Evolutionary conservation across 2,113 vertebrate genomes (phyloP), one percentile per base, ranked within the genome.

Genomic region (Gavia stellata): DNA sequence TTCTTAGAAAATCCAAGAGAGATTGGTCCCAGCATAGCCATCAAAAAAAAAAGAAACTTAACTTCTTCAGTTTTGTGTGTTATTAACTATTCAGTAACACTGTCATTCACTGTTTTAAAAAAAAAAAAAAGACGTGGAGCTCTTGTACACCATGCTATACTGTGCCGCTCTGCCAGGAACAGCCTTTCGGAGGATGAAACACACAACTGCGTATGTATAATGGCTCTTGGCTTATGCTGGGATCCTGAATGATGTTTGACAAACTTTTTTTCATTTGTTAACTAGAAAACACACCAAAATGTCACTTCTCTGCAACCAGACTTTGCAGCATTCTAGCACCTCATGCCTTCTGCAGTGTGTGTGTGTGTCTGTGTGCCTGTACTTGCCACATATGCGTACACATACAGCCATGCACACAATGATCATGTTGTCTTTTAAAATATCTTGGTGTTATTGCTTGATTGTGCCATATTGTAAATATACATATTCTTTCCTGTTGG

Each of bases 321-420:
- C 17, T 88, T 78, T 28, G 19, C 31, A 62, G 38, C 65, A 36
- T 36, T 45, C 45, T 79, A 25, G 23, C 20, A 45, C 17, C 19
- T 82, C 29, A 9, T 62, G 38, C 20, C 28, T 68, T 72, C 65
- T 52, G 34, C 34, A 18, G 14, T 12, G 12, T 14, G 36, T n/a
- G 3, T 23, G 38, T 38, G 14, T 18, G 19, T 29, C 6, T 42
- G 38, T 24, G 11, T 33, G 29, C 12, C 31, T 44, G 19, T 61
- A 26, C 12, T 53, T 58, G 47, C 25, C 19, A 2, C 28, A 25
- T 18, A 18, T 24, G 7, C 20, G 2, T 26, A 29, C 12, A 34
- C 0, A 1, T 40, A 24, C 42, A 79, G 24, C 12, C 19, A 29
- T 5, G 9, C 33, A 68, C 10, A n/a, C 0, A 1, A 12, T 25